Conservation (phyloP, 2,113 vertebrate species). For the Neodon shergylaensis region DNA sequence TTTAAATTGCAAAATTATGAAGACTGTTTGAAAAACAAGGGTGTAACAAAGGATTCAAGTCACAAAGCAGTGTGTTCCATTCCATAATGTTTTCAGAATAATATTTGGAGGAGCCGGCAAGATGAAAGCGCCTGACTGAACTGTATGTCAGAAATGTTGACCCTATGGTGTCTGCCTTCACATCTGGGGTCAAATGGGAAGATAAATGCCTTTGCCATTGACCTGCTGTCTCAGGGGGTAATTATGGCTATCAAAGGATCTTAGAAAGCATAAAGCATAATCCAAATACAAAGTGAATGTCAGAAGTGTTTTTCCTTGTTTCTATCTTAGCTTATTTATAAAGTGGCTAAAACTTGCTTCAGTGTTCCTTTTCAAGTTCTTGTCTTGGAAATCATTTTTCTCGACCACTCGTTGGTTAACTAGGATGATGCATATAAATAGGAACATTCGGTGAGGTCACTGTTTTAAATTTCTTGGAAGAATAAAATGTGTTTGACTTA, state of each 20-base stretch:
- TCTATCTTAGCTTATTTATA: not conserved
- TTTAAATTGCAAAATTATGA: conserved; percentile 19
- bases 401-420: not conserved
- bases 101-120: not conserved
- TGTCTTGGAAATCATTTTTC: conserved; percentile 40
- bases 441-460: not conserved
- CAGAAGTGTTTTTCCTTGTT: not conserved
- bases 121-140: not conserved
- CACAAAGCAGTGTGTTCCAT: not conserved
- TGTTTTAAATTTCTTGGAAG: conserved; percentile 13
- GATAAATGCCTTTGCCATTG: conserved; percentile 32
- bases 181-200: not conserved
- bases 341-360: conserved; percentile 6
- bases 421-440: not conserved
- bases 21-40: conserved; percentile 23
- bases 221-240: not conserved
- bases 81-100: conserved; percentile 33
- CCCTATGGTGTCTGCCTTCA: conserved; percentile 36
- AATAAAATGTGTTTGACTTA: not conserved
- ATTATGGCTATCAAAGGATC: not conserved
- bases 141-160: not conserved
- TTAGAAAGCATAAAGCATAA: conserved; percentile 24
- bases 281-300: conserved; percentile 19
- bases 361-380: conserved; percentile 3
- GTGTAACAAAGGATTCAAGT: conserved; percentile 1